These are phyloP conservation scores for mouse (Mus musculus) DNA, from an alignment of 2,113 vertebrate species.

Conservation along the genomic window DNA sequence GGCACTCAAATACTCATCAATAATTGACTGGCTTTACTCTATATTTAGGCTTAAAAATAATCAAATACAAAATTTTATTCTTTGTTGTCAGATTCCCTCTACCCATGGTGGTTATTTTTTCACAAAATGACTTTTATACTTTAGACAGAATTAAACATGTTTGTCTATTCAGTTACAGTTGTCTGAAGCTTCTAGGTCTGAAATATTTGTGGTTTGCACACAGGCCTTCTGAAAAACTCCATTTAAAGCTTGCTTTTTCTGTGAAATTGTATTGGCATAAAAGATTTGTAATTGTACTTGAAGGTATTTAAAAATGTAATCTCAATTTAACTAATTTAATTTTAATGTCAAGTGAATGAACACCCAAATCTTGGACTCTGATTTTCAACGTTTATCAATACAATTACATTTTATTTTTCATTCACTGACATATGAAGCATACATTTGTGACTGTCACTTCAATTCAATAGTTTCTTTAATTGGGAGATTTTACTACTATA, in stretches of 20 bases:
- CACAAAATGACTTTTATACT: neutral
- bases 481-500: neutral
- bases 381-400: neutral
- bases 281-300: neutral
- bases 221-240: neutral
- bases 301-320: conserved; percentile 10
- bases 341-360: neutral
- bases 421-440: neutral
- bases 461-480: neutral
- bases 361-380: neutral
- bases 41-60: neutral
- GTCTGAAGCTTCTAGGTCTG: neutral
- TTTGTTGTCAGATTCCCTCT: neutral
- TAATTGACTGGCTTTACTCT: neutral
- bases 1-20: neutral
- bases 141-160: neutral
- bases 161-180: neutral
- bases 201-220: neutral
- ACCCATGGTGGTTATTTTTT: neutral
- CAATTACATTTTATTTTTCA: neutral
- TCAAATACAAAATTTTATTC: neutral
- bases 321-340: neutral
- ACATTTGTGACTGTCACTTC: neutral
- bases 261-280: neutral
- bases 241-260: neutral